phyloP scores from a whole-genome alignment of 30 jellyfish, hydroid and myxozoan species.

The Aurelia sp. region DNA sequence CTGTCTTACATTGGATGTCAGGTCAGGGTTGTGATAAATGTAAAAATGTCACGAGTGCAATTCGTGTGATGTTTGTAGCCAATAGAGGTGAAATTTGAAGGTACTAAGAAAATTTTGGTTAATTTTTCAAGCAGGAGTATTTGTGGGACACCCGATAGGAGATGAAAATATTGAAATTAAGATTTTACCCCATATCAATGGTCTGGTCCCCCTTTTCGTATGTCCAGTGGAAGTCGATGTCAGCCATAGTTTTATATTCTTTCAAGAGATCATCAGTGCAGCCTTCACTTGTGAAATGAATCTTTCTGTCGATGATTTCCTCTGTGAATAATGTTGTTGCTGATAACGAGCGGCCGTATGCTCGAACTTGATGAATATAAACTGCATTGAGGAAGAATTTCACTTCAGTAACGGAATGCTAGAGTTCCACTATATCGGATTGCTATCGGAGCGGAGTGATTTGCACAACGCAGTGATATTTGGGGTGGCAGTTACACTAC shows the following conservation, averaged over 20 bases:
- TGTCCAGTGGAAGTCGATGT: conserved; percentile 90
- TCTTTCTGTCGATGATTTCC: conserved; percentile 56
- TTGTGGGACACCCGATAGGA: no score
- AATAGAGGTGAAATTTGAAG: no score
- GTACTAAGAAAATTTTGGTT: no score
- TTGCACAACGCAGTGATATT: no score
- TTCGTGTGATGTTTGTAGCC: no score
- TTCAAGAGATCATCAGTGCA: conserved; percentile 63
- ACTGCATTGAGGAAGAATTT: conserved; percentile 34
- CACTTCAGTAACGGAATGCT: not conserved
- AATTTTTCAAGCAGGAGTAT: no score
- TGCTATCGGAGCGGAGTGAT: no score
- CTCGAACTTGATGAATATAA: conserved; percentile 88
- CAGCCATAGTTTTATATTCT: conserved; percentile 87
- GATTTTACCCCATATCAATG: conserved; percentile 78
- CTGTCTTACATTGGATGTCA: no score
- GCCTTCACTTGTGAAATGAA: conserved; percentile 75
- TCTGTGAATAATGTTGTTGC: conserved; percentile 90
- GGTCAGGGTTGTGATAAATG: no score
- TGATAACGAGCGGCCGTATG: conserved; percentile 83
- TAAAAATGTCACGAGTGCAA: no score
- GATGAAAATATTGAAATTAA: no score
- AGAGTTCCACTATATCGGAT: not conserved
- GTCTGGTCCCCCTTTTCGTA: conserved; percentile 87
- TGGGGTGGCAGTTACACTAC: no score